Percentiles rank a stretch among this genome's conserved stretches.
Evolutionary conservation across 2,113 vertebrate genomes (phyloP).

Genomic region (Dolichallabes microphthalmus): DNA sequence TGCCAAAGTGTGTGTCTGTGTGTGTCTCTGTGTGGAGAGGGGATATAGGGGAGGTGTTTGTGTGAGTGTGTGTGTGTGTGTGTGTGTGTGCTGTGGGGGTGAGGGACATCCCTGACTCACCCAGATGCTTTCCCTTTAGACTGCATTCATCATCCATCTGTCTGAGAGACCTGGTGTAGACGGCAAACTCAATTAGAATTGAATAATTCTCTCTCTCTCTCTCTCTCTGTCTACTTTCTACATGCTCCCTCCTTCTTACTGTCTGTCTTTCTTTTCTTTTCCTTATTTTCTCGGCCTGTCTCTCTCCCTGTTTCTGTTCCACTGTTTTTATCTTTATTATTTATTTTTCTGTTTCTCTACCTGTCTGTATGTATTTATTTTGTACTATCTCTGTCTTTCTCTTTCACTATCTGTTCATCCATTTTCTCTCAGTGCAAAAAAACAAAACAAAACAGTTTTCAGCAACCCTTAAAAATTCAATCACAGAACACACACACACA

Average conservation of each 20-base stretch:
- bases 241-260: background rate
- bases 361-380: background rate
- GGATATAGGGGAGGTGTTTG: background rate
- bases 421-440: background rate
- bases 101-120: conserved; percentile 25
- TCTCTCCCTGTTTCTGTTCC: background rate
- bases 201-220: background rate
- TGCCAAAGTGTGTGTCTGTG: background rate
- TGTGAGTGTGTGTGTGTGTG: conserved; percentile 1
- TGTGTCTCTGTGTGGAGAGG: background rate
- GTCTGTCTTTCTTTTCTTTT: background rate
- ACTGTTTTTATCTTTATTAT: background rate
- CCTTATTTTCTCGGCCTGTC: background rate
- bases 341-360: background rate
- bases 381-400: background rate
- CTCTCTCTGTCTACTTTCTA: background rate
- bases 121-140: conserved; percentile 29
- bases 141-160: conserved; percentile 23
- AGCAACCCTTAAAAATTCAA: background rate
- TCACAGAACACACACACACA: background rate
- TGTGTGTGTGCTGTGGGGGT: background rate
- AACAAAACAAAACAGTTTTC: background rate
- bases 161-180: conserved; percentile 14
- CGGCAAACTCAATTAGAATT: conserved; percentile 25
- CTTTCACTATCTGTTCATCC: background rate